Evolutionary conservation across 2,113 vertebrate genomes (phyloP).

Genomic region (Pseudorasbora parva): DNA sequence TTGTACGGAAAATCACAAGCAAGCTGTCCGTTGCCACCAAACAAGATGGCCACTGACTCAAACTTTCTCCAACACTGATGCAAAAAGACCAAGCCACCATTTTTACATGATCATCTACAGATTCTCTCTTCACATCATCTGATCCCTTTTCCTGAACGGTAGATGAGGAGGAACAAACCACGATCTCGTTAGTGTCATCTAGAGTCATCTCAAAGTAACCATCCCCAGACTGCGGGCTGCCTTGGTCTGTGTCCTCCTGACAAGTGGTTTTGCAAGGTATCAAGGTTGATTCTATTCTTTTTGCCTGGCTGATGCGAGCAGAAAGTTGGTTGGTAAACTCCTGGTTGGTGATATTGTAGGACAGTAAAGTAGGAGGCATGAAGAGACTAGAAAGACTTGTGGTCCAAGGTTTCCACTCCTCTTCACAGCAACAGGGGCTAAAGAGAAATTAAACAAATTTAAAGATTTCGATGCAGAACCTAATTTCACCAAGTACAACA

Average conservation of each 20-base stretch:
- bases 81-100: conserved; percentile 87
- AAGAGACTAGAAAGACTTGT: conserved; percentile 73
- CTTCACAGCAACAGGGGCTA: conserved; percentile 66
- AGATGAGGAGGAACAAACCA: conserved; percentile 50
- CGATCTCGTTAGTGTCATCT: conserved; percentile 75
- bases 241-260: conserved; percentile 14
- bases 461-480: background rate
- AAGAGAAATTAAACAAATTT: conserved; percentile 30
- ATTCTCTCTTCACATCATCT: conserved; percentile 41
- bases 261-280: conserved; percentile 52
- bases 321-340: conserved; percentile 86
- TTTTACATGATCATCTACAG: conserved; percentile 64
- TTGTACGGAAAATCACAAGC: conserved; percentile 81
- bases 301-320: conserved; percentile 73
- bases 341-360: conserved; percentile 80
- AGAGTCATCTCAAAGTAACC: conserved; percentile 97
- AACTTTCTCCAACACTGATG: conserved; percentile 78
- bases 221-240: conserved; percentile 72
- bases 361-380: conserved; percentile 82
- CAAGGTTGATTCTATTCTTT: conserved; percentile 59
- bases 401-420: conserved; percentile 70
- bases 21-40: conserved; percentile 81
- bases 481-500: no score
- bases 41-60: conserved; percentile 84
- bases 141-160: conserved; percentile 68